Base-by-base conservation (phyloP, 30 jellyfish, hydroid and myxozoan species). In the Cassiopea andromeda region DNA sequence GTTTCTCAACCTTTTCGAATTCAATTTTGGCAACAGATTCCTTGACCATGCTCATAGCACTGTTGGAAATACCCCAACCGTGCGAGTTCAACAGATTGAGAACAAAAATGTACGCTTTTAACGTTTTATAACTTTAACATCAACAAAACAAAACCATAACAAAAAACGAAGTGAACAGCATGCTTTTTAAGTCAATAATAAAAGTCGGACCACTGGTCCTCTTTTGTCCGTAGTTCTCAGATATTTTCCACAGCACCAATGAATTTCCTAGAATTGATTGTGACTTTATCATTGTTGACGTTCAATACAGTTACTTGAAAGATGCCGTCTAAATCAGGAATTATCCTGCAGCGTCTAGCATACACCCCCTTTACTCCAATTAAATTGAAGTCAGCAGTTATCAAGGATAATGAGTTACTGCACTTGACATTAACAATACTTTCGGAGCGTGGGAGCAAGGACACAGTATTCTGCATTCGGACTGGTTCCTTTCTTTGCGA, bases 371-470 rank as follows among this genome's bases (percentile, higher is more conserved):
- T 59, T n/a, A 50, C 66, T 14, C 69, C 75, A 49, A 69, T 5
- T 45, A 60, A 6, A 10, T 87, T 89, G 71, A 87, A 87, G 70
- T 87, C 94, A 5, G 89, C 94, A 15, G 94, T 74, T 54, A 87
- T 66, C 82, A 87, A 60, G 1, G 89, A 58, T n/a, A 73, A 7
- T 72, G 92, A 85, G 17, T 87, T 87, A 15, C 75, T 87, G 89
- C 94, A 87, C 75, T 75, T 44, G 57, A 87, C 94, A 60, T 76
- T 75, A 46, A 77, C 75, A 17, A 72, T 49, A 27, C 73, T 61
- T 3, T 61, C 85, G 61, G 89, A 80, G 81, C 85, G 77, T 18
- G 89, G 89, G 81, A 86, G 91, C 72, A 82, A 82, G 2, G 87
- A 64, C 15, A 82, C 85, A 18, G 15, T 68, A 73, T 46, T 82